Conservation (phyloP, 2,113 vertebrate species). For the Nothoprocta perdicaria region DNA sequence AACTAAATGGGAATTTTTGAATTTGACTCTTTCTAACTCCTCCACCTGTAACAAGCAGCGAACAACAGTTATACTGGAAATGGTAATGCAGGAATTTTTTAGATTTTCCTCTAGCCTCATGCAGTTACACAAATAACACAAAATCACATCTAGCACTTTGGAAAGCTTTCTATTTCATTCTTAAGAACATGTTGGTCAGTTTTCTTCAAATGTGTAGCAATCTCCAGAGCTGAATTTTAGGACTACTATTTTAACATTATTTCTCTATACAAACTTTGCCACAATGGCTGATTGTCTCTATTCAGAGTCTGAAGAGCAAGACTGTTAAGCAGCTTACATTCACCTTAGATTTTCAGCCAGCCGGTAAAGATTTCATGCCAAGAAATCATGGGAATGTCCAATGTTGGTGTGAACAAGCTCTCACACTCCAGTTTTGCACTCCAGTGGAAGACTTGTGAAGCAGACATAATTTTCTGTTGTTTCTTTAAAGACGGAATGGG, state of each 20-base stretch:
- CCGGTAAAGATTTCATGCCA: background rate
- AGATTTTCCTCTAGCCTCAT: background rate
- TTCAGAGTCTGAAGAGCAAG: background rate
- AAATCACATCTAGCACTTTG: background rate
- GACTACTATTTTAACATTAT: background rate
- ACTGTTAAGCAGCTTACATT: background rate
- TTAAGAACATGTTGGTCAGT: background rate
- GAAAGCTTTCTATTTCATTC: background rate
- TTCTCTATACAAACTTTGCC: background rate
- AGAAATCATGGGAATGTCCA: background rate
- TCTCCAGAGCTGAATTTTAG: background rate
- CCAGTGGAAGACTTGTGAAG: background rate
- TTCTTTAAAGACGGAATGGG: background rate
- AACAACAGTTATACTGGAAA: background rate
- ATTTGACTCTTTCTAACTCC: background rate
- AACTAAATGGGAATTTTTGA: background rate
- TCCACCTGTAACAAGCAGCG: background rate
- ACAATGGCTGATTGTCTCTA: background rate
- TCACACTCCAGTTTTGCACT: background rate
- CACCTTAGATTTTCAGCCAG: background rate
- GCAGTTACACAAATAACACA: background rate
- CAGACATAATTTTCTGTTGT: background rate
- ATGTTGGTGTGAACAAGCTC: rapidly evolving
- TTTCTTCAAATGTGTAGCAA: background rate
- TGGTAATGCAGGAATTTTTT: background rate